These are phyloP conservation scores for Lophura swinhoii DNA, from an alignment of 2,797 vertebrate species.

Conservation along the genomic window DNA sequence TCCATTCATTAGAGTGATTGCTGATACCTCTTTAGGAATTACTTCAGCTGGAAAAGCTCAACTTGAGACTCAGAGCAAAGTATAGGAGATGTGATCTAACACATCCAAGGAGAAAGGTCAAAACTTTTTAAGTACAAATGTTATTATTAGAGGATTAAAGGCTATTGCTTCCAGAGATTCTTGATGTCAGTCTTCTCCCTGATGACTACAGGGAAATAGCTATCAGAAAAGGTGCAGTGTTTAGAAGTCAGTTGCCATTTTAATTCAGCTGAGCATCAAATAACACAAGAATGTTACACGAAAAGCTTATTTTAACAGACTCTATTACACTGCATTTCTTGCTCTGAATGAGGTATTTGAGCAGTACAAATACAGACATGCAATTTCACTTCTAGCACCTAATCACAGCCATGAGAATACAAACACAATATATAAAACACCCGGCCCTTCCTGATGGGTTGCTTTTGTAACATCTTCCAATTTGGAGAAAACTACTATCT, in stretches of 20 bases:
- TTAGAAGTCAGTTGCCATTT: background rate
- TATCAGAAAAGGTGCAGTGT: background rate
- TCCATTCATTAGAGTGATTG: background rate
- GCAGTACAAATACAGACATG: background rate
- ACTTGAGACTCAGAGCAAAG: background rate
- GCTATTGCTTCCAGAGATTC: background rate
- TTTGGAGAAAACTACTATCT: background rate
- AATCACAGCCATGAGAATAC: background rate
- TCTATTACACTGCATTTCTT: background rate
- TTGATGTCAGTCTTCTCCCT: background rate
- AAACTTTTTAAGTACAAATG: background rate
- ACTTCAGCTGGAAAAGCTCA: background rate
- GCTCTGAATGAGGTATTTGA: background rate
- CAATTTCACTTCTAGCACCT: background rate
- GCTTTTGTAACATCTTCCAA: background rate
- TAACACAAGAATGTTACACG: background rate
- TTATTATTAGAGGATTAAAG: background rate
- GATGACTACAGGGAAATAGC: background rate
- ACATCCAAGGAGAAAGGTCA: background rate
- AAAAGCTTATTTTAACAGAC: background rate
- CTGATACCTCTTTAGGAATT: background rate
- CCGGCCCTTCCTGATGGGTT: rapidly evolving
- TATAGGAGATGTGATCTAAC: background rate
- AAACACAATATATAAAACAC: background rate
- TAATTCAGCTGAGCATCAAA: background rate